Evolutionary conservation across 2,797 vertebrate species (phyloP).

Genomic region (Fistularia tabacaria): DNA sequence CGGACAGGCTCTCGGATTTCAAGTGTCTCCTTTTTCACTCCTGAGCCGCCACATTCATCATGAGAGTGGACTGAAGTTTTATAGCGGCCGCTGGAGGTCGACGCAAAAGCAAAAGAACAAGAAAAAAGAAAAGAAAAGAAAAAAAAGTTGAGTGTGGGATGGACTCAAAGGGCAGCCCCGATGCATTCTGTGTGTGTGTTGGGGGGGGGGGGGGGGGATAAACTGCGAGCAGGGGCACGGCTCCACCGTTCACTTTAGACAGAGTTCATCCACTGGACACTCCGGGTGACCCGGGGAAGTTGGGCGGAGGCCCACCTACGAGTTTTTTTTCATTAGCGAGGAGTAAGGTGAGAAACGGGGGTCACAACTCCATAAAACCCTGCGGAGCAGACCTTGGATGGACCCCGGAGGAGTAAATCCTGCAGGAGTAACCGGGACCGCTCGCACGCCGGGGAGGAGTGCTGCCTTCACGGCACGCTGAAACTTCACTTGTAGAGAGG

Average conservation of each 20-base stretch:
- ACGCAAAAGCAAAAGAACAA: conserved; percentile 77
- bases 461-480: conserved; percentile 39
- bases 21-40: conserved; percentile 98
- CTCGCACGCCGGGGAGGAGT: conserved; percentile 28
- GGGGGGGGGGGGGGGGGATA: background rate
- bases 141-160: conserved; percentile 79
- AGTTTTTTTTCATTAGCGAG: conserved; percentile 37
- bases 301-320: background rate
- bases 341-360: conserved; percentile 67
- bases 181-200: background rate
- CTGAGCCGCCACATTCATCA: conserved; percentile 91
- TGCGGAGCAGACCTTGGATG: conserved; percentile 51
- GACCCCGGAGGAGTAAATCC: conserved; percentile 48
- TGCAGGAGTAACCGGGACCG: conserved; percentile 24
- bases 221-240: conserved; percentile 23
- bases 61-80: conserved; percentile 85
- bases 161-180: conserved; percentile 76
- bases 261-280: conserved; percentile 17
- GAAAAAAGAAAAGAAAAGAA: too few species aligned
- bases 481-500: conserved; percentile 31
- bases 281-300: background rate
- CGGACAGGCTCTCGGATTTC: conserved; percentile 89
- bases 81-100: conserved; percentile 91
- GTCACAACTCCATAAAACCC: conserved; percentile 65
- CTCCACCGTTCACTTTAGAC: conserved; percentile 7